A percentile compares a stretch with the other conserved stretches of the same genome.
These are phyloP conservation scores for Petrophora chlorosata DNA, from an alignment of 2,888 invertebrate species.

Conservation along the genomic window DNA sequence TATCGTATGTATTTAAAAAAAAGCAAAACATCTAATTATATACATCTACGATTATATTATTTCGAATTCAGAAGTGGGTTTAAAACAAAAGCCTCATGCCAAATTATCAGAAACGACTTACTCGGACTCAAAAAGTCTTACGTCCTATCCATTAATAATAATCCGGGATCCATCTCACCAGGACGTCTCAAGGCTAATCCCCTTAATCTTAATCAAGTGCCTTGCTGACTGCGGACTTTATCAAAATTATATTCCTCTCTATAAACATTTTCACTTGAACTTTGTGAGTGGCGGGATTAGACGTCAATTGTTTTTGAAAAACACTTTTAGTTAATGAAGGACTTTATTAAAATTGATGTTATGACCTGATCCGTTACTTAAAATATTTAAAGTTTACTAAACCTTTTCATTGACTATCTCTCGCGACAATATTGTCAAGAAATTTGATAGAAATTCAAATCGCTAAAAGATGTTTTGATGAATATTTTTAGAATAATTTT, in stretches of 20 bases:
- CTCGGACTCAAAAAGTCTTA: slow-evolving; percentile 39
- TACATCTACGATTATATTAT: no score
- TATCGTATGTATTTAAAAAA: no score
- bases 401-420: no score
- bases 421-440: no score
- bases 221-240: slow-evolving; percentile 52
- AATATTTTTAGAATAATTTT: no score
- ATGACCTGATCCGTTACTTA: no score
- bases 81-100: no score
- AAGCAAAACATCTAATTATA: no score
- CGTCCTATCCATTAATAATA: slow-evolving; percentile 55
- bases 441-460: no score
- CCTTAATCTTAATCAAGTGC: slow-evolving; percentile 60
- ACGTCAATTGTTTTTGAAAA: slow-evolving; percentile 17
- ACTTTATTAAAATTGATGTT: slow-evolving; percentile 3
- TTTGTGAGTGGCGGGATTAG: slow-evolving; percentile 12
- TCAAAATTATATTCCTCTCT: slow-evolving; percentile 31
- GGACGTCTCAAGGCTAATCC: slow-evolving; percentile 49
- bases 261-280: slow-evolving; percentile 27
- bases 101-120: background rate
- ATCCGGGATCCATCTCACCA: slow-evolving; percentile 47
- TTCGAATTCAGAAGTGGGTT: no score
- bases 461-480: no score
- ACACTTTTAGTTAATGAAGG: slow-evolving; percentile 10
- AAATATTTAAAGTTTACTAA: no score